These are phyloP conservation scores for Catostylus mosaicus DNA, from an alignment of 30 jellyfish, hydroid and myxozoan genomes.

Conservation along the genomic window DNA sequence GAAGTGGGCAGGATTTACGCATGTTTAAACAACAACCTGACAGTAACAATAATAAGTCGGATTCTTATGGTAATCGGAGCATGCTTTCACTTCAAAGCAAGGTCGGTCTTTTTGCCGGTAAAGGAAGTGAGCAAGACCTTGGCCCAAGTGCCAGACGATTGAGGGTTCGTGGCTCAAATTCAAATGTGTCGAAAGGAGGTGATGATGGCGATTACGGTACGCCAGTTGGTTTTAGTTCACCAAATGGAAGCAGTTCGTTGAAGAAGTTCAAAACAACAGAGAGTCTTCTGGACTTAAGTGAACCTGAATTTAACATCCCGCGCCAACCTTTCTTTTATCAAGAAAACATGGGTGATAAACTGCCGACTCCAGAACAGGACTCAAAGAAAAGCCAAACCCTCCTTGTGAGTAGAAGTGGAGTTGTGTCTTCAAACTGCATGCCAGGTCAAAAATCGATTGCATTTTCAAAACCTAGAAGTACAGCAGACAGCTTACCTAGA, in stretches of 20 bases:
- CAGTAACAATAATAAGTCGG: background rate
- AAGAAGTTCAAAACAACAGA: slow-evolving; percentile 43
- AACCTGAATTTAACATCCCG: background rate
- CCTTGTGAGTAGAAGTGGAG: background rate
- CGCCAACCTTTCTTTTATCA: slow-evolving; percentile 11
- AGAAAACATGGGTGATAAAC: background rate
- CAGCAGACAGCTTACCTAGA: slow-evolving; percentile 34
- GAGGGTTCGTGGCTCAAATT: slow-evolving; percentile 65
- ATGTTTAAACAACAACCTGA: background rate
- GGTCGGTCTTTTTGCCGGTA: slow-evolving; percentile 79
- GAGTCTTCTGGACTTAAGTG: slow-evolving; percentile 31
- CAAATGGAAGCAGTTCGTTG: slow-evolving; percentile 31
- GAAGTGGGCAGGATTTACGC: slow-evolving; percentile 2
- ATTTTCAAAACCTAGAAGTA: background rate
- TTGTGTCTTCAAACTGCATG: slow-evolving; percentile 10
- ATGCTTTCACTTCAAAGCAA: slow-evolving; percentile 47
- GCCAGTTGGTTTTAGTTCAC: slow-evolving; percentile 3
- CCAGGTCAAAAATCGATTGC: slow-evolving; percentile 12
- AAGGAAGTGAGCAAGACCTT: slow-evolving; percentile 52
- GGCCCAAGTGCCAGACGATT: slow-evolving; percentile 87
- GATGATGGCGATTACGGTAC: slow-evolving; percentile 33
- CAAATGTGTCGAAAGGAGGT: slow-evolving; percentile 40
- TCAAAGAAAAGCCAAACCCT: slow-evolving; percentile 39
- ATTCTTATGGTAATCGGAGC: background rate
- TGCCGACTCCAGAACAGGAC: background rate